These are phyloP conservation scores for Mycetomoellerius zeteki DNA, from an alignment of 1,140 invertebrate species.

Conservation along the genomic window DNA sequence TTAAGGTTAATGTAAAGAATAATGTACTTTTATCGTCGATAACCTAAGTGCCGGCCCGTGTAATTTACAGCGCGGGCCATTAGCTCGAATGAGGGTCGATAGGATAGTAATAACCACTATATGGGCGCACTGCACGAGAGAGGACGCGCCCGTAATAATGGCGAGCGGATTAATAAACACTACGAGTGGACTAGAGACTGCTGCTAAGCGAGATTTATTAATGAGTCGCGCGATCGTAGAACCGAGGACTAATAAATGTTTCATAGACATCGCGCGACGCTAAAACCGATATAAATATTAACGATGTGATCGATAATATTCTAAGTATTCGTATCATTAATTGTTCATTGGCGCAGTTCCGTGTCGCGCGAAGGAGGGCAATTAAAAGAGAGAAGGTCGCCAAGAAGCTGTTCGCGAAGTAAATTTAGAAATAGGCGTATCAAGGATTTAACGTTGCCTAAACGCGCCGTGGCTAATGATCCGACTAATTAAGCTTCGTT, in stretches of 20 bases:
- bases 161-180: constrained; percentile 57
- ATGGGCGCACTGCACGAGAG: constrained; percentile 31
- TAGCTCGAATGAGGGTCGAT: constrained; percentile 57
- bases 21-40: constrained; percentile 61
- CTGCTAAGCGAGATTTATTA: constrained; percentile 54
- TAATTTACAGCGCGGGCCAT: constrained; percentile 61
- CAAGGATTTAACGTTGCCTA: constrained; percentile 6
- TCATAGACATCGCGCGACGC: not conserved
- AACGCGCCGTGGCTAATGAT: constrained; percentile 68
- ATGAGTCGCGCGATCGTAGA: constrained; percentile 39
- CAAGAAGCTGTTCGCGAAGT: constrained; percentile 1
- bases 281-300: constrained; percentile 54
- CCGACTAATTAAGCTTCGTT: constrained; percentile 72
- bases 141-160: constrained; percentile 60
- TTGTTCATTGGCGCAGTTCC: not conserved
- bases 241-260: constrained; percentile 35
- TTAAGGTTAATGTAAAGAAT: constrained; percentile 59
- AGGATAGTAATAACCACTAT: constrained; percentile 59
- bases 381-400: not conserved
- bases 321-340: not conserved
- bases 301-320: constrained; percentile 11
- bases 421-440: constrained; percentile 67
- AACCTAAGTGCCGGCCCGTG: constrained; percentile 56
- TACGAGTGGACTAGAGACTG: constrained; percentile 34
- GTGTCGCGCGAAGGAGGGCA: not conserved